Percentiles rank a stretch among this genome's conserved stretches.
These are phyloP conservation scores for Calliopum simillimum DNA, from an alignment of 2,888 invertebrate genomes.

Conservation along the genomic window DNA sequence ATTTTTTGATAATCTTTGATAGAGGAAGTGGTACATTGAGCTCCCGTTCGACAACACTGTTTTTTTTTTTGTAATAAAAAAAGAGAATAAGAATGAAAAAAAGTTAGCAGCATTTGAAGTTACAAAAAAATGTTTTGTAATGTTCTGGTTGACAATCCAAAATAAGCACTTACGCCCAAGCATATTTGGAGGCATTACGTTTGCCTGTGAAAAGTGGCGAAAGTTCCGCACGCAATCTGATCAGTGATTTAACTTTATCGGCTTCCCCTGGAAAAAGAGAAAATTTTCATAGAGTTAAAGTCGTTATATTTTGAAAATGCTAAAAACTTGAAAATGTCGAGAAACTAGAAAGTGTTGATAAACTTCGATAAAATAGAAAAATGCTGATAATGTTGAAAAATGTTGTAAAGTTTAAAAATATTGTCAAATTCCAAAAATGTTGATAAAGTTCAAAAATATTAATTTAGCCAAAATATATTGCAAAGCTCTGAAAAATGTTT, in stretches of 20 bases:
- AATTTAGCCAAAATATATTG: too few species aligned
- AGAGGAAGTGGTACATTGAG: slow-evolving; percentile 67
- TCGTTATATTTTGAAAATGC: too few species aligned
- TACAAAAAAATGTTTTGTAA: slow-evolving; percentile 27
- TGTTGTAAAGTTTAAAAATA: too few species aligned
- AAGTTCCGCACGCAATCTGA: slow-evolving; percentile 67
- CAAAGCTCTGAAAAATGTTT: too few species aligned
- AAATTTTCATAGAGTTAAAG: slow-evolving; percentile 1
- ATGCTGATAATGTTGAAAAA: too few species aligned
- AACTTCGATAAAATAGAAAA: too few species aligned
- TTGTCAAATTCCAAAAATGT: too few species aligned
- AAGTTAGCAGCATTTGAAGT: slow-evolving; percentile 36
- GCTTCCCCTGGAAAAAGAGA: slow-evolving; percentile 65
- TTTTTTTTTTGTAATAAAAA: neutral
- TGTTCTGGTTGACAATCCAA: neutral
- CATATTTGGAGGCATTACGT: slow-evolving; percentile 68
- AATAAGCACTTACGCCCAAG: slow-evolving; percentile 67
- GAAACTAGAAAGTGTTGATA: too few species aligned
- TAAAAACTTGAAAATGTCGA: too few species aligned
- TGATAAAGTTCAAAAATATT: too few species aligned
- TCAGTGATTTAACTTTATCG: slow-evolving; percentile 68
- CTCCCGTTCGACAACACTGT: slow-evolving; percentile 67
- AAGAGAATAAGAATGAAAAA: slow-evolving; percentile 40
- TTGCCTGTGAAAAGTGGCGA: slow-evolving; percentile 68
- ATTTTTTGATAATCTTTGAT: slow-evolving; percentile 68